phyloP scores from a whole-genome alignment of 2,888 invertebrate species.

The Tetanocera ferruginea region DNA sequence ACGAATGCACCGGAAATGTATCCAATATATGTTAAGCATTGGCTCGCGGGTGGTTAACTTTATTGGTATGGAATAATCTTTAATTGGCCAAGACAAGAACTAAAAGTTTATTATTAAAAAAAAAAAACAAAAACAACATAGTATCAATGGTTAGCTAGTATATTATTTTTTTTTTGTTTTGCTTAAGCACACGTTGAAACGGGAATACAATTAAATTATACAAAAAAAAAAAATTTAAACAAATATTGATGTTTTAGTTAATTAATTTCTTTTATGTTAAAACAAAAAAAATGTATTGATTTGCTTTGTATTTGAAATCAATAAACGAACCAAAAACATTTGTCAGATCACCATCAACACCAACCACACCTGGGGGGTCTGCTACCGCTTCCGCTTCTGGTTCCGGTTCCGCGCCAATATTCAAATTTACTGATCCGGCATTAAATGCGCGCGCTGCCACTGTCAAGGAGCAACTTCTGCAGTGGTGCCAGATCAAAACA shows the following conservation, averaged over 20 bases:
- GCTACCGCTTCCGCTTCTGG: conserved; percentile 70
- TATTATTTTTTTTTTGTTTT: no score
- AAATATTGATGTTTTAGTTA: neutral
- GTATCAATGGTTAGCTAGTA: no score
- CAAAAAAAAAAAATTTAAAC: neutral
- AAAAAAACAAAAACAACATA: no score
- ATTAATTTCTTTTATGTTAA: neutral
- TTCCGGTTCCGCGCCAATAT: conserved; percentile 77
- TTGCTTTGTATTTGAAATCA: conserved; percentile 19
- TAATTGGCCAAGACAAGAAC: no score
- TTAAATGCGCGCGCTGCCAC: conserved; percentile 92
- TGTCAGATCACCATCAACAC: conserved; percentile 82
- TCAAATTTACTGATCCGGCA: conserved; percentile 92
- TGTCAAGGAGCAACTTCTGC: conserved; percentile 96
- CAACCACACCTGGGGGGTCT: conserved; percentile 75
- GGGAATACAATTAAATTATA: neutral
- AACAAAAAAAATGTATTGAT: neutral
- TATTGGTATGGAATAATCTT: no score
- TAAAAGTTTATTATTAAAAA: no score
- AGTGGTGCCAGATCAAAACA: conserved; percentile 98
- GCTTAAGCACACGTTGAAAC: no score
- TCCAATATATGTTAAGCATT: no score
- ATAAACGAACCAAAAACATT: conserved; percentile 61
- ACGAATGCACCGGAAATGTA: no score
- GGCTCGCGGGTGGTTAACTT: no score